Conservation (phyloP, 2,888 invertebrate genomes). For the Agrochola macilenta region DNA sequence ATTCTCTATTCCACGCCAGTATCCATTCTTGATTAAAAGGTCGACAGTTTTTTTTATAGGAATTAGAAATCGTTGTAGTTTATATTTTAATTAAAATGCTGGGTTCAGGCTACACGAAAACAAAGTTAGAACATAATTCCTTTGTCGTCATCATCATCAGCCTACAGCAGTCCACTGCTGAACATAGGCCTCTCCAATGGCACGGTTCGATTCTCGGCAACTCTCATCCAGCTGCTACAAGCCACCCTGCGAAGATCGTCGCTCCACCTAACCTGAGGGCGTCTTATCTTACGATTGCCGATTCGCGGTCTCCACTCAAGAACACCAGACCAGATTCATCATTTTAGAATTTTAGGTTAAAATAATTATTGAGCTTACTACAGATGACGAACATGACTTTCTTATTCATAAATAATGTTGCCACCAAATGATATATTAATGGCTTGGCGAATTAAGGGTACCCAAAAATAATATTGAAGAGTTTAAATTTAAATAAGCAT, state of each 20-base stretch:
- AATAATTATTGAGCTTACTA: neutral
- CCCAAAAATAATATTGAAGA: constrained; percentile 28
- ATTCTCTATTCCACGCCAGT: neutral
- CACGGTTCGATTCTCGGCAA: neutral
- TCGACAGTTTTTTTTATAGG: neutral
- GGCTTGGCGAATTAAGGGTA: neutral
- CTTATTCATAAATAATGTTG: neutral
- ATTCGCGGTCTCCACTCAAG: neutral
- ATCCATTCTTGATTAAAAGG: neutral
- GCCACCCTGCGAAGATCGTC: neutral
- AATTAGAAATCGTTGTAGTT: neutral
- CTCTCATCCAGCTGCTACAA: neutral
- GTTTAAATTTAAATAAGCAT: constrained; percentile 69
- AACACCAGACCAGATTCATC: neutral
- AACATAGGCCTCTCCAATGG: neutral
- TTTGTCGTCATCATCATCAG: neutral
- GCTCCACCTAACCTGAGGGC: neutral
- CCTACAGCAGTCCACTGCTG: neutral
- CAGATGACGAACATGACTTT: constrained; percentile 5
- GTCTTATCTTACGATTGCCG: neutral
- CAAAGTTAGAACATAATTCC: neutral
- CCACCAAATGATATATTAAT: too few relatives aligned
- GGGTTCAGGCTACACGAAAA: constrained; percentile 7
- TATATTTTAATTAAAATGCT: neutral
- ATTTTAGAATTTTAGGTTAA: neutral